Evolutionary conservation across 2,113 vertebrate species (phyloP), one percentile per base, ranked within the genome.

Genomic region (Antidorcas marsupialis): DNA sequence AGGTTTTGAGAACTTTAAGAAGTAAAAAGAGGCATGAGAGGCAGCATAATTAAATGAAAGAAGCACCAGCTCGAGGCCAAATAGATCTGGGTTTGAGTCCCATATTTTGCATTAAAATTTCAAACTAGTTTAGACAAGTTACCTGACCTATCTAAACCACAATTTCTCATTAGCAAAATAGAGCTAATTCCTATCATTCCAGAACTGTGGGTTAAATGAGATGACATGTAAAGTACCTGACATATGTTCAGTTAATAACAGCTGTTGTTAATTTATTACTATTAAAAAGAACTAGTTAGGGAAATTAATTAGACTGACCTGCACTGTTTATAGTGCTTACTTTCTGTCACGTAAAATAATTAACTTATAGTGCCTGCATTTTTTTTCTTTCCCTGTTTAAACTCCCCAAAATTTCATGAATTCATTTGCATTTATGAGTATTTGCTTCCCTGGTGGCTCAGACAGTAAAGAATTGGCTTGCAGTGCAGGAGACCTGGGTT

Each of bases 301-400:
- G 45, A 21, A 43, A 84, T 36, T 89, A 81, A 82, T 81, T 52
- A 76, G 36, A 17, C 50, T 85, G 2, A 90, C 16, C 33, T 93
- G 5, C 1, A 27, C 27, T 60, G 12, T 62, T 36, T 86, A 2
- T 84, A 53, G 36, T 95, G 17, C 52, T 91, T 89, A 43, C n/a
- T 82, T 90, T 79, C 33, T 96, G 10, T 94, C 23, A 59, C 43
- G 33, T 74, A 81, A 92, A 97, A 59, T 92, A 76, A 76, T 97
- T 90, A 93, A 5, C 57, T 76, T 55, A 45, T 53, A 55, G 59
- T 83, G 6, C n/a, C 39, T 88, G 6, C 14, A 60, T 28, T 91
- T 81, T 88, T 94, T 88, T 95, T 76, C 47, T 62, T 92, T 95
- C 4, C 57, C 9, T 74, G 12, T 76, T 92, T 84, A 67, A 85